A percentile compares a stretch with the other conserved stretches of the same genome.
Evolutionary conservation across 2,888 invertebrate species (phyloP).

Genomic region (Heliconius ismenius): DNA sequence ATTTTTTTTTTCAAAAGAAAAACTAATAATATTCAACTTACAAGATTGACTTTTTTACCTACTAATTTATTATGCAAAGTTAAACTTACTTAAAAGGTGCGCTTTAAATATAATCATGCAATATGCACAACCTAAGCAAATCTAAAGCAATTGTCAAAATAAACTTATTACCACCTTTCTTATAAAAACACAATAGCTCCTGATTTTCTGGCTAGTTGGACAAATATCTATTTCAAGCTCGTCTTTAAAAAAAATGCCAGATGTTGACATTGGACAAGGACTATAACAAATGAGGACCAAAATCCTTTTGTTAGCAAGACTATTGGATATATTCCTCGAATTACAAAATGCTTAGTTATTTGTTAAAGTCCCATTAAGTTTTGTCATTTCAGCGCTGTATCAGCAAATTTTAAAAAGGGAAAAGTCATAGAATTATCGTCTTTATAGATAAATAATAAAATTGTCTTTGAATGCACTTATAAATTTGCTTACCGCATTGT

Average conservation of each 20-base stretch:
- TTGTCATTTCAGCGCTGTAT: conserved; percentile 40
- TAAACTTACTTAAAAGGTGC: conserved; percentile 47
- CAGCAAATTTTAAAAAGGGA: neutral
- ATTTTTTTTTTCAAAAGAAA: neutral
- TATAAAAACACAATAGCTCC: conserved; percentile 62
- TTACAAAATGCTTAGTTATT: conserved; percentile 80
- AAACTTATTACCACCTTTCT: conserved; percentile 63
- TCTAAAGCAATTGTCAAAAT: conserved; percentile 54
- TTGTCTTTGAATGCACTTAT: conserved; percentile 33
- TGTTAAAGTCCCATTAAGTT: conserved; percentile 80
- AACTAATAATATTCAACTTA: neutral
- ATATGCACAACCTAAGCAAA: conserved; percentile 38
- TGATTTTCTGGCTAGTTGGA: conserved; percentile 81
- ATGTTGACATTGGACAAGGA: conserved; percentile 71
- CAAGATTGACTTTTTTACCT: neutral
- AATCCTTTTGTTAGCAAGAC: conserved; percentile 72
- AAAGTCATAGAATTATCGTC: conserved; percentile 38
- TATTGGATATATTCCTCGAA: conserved; percentile 77
- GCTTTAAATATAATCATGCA: conserved; percentile 48
- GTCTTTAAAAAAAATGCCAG: conserved; percentile 73
- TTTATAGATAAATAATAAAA: conserved; percentile 47
- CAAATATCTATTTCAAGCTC: conserved; percentile 74
- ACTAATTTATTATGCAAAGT: neutral
- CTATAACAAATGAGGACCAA: conserved; percentile 69
- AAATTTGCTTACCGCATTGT: conserved; percentile 66